Conservation (phyloP, 2,113 vertebrate genomes). For the Acrocephalus arundinaceus region DNA sequence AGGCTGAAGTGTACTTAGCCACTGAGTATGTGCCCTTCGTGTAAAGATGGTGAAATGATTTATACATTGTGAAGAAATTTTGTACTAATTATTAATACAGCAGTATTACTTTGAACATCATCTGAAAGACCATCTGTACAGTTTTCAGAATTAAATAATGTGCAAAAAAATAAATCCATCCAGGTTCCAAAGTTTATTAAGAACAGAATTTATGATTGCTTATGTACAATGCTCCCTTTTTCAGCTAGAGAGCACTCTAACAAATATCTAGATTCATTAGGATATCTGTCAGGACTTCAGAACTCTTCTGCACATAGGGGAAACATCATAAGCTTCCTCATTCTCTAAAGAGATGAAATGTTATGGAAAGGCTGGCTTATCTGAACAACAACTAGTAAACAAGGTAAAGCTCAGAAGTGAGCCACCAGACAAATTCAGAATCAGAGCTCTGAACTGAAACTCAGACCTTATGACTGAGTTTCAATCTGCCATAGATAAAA, state of each 20-base stretch:
- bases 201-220: background rate
- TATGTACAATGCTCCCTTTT: background rate
- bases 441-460: background rate
- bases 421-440: background rate
- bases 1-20: background rate
- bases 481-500: background rate
- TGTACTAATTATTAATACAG: background rate
- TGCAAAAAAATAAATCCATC: background rate
- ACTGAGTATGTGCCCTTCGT: background rate
- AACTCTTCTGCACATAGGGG: background rate
- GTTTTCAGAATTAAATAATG: background rate
- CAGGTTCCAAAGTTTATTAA: background rate
- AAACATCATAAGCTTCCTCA: background rate
- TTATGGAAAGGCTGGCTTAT: background rate
- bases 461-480: background rate
- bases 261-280: background rate
- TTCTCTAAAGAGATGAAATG: background rate
- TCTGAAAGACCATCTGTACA: background rate
- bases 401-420: background rate
- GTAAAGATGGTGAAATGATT: background rate
- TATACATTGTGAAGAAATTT: background rate
- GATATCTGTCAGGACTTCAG: background rate
- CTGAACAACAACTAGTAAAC: background rate
- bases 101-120: background rate
- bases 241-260: background rate